A percentile compares a stretch with the other conserved stretches of the same genome.
Evolutionary conservation across 53 echinoderm and acorn worm species (phyloP).

Genomic region (Actinopyga echinites): DNA sequence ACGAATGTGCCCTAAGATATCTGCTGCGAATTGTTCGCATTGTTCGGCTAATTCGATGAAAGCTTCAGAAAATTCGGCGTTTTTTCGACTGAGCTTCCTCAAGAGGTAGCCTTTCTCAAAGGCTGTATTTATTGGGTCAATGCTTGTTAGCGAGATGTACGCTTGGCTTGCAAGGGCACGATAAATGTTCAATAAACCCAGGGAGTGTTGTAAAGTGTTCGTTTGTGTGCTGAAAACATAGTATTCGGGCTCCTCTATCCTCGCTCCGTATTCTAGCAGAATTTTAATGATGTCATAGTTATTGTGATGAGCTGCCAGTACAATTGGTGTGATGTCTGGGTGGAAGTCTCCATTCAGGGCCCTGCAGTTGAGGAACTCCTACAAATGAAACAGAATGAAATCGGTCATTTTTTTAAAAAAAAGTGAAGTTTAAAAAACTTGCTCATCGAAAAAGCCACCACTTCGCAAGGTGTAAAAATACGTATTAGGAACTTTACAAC

Average conservation of each 20-base stretch:
- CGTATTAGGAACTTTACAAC: too few relatives aligned
- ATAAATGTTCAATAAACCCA: slow-evolving; percentile 95
- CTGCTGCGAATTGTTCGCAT: slow-evolving; percentile 98
- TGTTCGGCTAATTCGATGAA: slow-evolving; percentile 81
- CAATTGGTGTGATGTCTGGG: slow-evolving; percentile 98
- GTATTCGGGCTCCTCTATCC: slow-evolving; percentile 92
- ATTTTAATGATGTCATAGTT: slow-evolving; percentile 99
- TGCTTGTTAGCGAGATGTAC: slow-evolving; percentile 94
- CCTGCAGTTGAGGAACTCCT: slow-evolving; percentile 93
- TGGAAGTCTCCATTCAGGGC: slow-evolving; percentile 98
- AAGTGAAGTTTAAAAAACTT: too few relatives aligned
- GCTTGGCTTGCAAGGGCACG: slow-evolving; percentile 95
- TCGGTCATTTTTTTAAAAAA: too few relatives aligned
- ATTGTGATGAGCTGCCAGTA: slow-evolving; percentile 97
- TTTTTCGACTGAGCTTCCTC: slow-evolving; percentile 81
- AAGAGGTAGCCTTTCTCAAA: slow-evolving; percentile 91
- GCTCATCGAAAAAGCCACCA: too few relatives aligned
- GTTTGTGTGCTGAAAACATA: slow-evolving; percentile 97
- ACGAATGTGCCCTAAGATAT: slow-evolving; percentile 94
- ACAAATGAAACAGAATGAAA: neutral
- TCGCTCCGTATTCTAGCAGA: slow-evolving; percentile 93
- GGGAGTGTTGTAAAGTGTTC: slow-evolving; percentile 91
- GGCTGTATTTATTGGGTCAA: slow-evolving; percentile 96
- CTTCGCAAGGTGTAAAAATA: too few relatives aligned
- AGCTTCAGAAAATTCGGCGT: slow-evolving; percentile 93